phyloP scores from a whole-genome alignment of 2,797 vertebrate species.

The Onychomys torridus region DNA sequence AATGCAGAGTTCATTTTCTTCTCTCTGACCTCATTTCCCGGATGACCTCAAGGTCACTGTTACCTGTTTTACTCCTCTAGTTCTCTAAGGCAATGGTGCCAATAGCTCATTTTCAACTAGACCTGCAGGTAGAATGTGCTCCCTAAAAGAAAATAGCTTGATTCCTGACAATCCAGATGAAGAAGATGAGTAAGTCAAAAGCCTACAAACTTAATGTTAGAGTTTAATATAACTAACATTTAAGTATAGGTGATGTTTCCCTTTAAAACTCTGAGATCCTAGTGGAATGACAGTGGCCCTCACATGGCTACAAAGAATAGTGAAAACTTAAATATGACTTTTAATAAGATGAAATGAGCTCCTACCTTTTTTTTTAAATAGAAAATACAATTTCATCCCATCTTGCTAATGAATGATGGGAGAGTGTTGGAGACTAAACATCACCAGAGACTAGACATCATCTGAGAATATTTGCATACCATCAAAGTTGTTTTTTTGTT shows the following conservation, averaged over 20 bases:
- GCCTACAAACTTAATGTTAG: neutral
- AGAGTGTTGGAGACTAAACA: constrained; percentile 72
- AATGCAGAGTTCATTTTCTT: neutral
- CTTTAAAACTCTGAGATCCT: neutral
- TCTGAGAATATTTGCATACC: constrained; percentile 74
- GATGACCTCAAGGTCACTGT: neutral
- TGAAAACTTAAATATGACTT: constrained; percentile 59
- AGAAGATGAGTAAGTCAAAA: constrained; percentile 28
- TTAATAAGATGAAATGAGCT: constrained; percentile 60
- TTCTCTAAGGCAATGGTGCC: neutral
- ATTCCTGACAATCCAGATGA: neutral
- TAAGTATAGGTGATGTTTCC: neutral
- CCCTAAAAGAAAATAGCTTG: neutral
- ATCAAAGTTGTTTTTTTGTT: constrained; percentile 49
- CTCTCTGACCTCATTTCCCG: neutral
- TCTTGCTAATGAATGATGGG: constrained; percentile 80
- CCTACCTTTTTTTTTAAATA: constrained; percentile 63
- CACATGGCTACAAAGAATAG: constrained; percentile 49
- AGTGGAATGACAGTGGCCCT: neutral
- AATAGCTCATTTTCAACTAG: neutral
- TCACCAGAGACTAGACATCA: constrained; percentile 65
- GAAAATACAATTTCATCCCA: constrained; percentile 73
- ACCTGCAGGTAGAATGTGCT: neutral
- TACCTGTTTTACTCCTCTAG: neutral
- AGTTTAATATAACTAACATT: neutral